Evolutionary conservation across 2,888 invertebrate genomes (phyloP).

Genomic region (Dione vanillae): DNA sequence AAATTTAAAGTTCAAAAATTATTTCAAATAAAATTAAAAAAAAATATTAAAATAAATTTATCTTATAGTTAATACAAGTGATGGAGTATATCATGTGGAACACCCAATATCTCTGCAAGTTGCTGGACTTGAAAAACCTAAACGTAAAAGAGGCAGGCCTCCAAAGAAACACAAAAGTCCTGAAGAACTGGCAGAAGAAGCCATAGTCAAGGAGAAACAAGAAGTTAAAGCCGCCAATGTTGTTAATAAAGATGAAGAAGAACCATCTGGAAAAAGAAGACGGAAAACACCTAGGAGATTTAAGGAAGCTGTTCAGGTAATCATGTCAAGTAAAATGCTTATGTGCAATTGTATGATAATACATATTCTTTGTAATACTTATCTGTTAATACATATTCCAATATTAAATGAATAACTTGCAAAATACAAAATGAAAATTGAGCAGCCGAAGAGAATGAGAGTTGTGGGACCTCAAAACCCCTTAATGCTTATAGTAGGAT

Average conservation of each 20-base stretch:
- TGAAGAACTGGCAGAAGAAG: conserved; percentile 64
- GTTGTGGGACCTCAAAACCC: too few species aligned
- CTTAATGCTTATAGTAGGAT: too few species aligned
- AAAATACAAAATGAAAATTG: too few species aligned
- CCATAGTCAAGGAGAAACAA: conserved; percentile 53
- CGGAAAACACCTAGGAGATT: conserved; percentile 87
- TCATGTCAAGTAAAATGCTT: too few species aligned
- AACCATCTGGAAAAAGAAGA: conserved; percentile 84
- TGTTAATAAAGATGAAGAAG: conserved; percentile 61
- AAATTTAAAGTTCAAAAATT: neutral
- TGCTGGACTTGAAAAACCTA: conserved; percentile 87
- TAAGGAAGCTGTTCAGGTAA: conserved; percentile 85
- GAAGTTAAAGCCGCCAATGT: conserved; percentile 49
- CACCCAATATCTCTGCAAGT: conserved; percentile 87
- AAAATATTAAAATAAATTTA: neutral
- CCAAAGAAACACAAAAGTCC: conserved; percentile 82
- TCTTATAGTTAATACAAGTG: conserved; percentile 83
- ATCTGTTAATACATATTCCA: too few species aligned
- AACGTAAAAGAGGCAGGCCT: conserved; percentile 88
- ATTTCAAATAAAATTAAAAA: neutral
- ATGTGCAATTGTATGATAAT: too few species aligned
- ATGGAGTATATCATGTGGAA: conserved; percentile 86
- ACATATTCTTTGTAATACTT: too few species aligned
- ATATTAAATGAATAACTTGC: too few species aligned
- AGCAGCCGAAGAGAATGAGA: too few species aligned